A percentile compares a stretch with the other conserved stretches of the same genome.
Evolutionary conservation across 2,888 invertebrate genomes (phyloP).

Genomic region (Drosophila multiciliata): DNA sequence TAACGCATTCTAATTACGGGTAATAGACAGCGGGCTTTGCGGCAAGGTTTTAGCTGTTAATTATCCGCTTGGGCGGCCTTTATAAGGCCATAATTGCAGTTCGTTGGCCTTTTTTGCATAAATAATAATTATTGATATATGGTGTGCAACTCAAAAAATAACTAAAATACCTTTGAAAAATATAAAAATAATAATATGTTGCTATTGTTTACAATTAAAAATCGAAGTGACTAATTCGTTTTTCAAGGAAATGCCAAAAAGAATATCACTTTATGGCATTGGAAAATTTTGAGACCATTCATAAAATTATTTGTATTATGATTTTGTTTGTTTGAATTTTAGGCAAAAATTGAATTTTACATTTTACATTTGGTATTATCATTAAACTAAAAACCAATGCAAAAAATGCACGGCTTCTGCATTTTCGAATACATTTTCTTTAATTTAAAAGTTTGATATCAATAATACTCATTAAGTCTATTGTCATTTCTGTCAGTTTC

Average conservation of each 20-base stretch:
- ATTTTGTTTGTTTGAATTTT: neutral
- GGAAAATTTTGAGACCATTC: neutral
- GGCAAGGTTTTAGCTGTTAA: conserved; percentile 54
- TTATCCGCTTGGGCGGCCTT: conserved; percentile 41
- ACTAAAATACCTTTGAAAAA: neutral
- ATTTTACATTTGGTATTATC: neutral
- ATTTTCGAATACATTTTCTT: neutral
- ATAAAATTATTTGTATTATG: no score
- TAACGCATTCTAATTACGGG: conserved; percentile 48
- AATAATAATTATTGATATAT: conserved; percentile 58
- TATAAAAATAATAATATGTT: neutral
- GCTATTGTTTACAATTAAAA: neutral
- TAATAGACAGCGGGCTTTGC: conserved; percentile 17
- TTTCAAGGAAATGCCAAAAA: neutral
- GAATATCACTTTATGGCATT: neutral
- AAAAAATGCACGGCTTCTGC: neutral
- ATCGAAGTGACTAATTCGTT: neutral
- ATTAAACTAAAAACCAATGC: neutral
- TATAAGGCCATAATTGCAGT: conserved; percentile 50
- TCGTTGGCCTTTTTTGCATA: conserved; percentile 65
- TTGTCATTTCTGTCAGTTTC: neutral
- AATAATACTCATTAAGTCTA: neutral
- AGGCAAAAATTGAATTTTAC: neutral
- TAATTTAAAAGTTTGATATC: neutral
- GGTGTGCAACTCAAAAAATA: conserved; percentile 12